These are phyloP conservation scores for Bothrops jararaca DNA, from an alignment of 2,113 vertebrate genomes.

Conservation along the genomic window DNA sequence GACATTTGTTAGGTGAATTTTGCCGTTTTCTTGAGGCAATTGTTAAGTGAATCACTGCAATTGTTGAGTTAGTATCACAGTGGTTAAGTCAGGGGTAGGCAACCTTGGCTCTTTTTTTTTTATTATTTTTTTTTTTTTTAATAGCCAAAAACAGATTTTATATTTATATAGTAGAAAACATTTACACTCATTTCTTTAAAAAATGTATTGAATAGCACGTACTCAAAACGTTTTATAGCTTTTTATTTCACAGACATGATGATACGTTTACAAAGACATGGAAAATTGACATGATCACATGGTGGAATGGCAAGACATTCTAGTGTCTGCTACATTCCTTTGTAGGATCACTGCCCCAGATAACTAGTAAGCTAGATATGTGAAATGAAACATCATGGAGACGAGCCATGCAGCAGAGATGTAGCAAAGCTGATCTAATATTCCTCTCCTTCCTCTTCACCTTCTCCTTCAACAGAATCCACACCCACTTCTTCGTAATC, in stretches of 20 bases:
- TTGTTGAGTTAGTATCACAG: too few species aligned
- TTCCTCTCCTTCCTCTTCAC: slow-evolving; percentile 84
- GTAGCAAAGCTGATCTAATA: slow-evolving; percentile 57
- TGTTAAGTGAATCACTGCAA: too few species aligned
- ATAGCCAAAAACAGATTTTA: neutral
- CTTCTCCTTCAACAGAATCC: slow-evolving; percentile 85
- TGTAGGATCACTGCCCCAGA: slow-evolving; percentile 8
- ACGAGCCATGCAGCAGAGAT: slow-evolving; percentile 46
- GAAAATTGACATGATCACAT: slow-evolving; percentile 61
- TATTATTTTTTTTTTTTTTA: too few species aligned
- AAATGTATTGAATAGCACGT: neutral
- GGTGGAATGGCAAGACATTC: slow-evolving; percentile 22
- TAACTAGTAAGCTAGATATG: slow-evolving; percentile 44
- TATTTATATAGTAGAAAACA: neutral
- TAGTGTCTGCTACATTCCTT: neutral
- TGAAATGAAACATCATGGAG: slow-evolving; percentile 44
- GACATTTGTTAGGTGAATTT: too few species aligned
- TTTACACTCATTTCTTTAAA: neutral
- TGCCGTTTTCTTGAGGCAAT: too few species aligned
- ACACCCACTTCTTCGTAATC: slow-evolving; percentile 85
- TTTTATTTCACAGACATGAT: slow-evolving; percentile 70
- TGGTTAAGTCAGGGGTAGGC: too few species aligned
- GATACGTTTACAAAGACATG: slow-evolving; percentile 50
- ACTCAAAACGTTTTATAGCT: slow-evolving; percentile 51
- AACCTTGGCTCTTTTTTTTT: too few species aligned